Evolutionary conservation across 2,888 invertebrate genomes (phyloP), one percentile per base, ranked within the genome.

Genomic region (Caenorhabditis drosophilae): DNA sequence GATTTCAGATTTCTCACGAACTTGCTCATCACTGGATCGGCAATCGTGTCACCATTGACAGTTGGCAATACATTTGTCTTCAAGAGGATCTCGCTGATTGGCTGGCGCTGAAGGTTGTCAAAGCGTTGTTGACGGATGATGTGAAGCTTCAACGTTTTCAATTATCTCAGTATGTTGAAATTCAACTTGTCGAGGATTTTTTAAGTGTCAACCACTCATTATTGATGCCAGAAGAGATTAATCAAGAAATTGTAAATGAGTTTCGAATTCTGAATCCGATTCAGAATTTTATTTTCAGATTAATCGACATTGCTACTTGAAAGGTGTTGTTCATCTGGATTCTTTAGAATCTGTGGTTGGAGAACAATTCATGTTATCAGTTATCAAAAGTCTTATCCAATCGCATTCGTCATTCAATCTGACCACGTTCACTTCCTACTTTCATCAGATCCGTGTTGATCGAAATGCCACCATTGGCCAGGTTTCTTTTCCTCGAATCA

Each of bases 101-200:
- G 49, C 38, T 73, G 31, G 62, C 70, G 2, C 49, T 67, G 50
- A 75, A 75, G 53, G 59, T 59, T 3, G 66, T 75, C 9, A 61
- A 64, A n/a, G 55, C 64, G 9, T 31, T 75, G 12, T 40, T 73
- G 27, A 58, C 57, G 2, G 52, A 69, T 41, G 73, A 75, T 15
- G 31, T 54, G 23, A 40, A 46, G 9, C 54, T 68, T 25, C 62
- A 69, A 27, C 42, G 67, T 20, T 74, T 73, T 67, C 67, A 69
- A 44, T 50, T 80, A 36, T 63, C 80, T 1, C 70, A 78, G 49
- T 81, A 81, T 51, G 74, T 81, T 4, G 75, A 77, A 36, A 72
- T 80, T 20, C 79, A 80, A 47, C 51, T 81, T 42, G 79, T 79
- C n/a, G 81, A 80, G 49, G 71, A 76, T 44, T 75, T 78, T 44